Evolutionary conservation across 2,888 invertebrate species (phyloP).

Genomic region (Hydropsyche betteni): DNA sequence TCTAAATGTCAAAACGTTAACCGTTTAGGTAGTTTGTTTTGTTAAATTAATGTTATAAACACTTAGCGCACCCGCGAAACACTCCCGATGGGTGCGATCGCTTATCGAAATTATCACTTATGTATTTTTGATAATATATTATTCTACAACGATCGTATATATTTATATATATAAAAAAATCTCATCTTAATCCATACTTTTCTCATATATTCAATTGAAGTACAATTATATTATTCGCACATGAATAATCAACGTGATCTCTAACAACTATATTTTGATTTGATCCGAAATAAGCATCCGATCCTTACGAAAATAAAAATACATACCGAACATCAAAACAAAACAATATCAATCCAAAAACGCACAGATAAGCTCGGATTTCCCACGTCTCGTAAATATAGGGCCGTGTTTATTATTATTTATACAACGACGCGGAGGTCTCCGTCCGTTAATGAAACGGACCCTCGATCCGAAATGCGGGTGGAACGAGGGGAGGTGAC

Average conservation of each 20-base stretch:
- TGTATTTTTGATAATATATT: too few relatives aligned
- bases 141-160: not conserved
- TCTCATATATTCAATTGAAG: not conserved
- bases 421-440: conserved; percentile 5
- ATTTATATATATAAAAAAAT: not conserved
- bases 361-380: too few relatives aligned
- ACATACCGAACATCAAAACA: too few relatives aligned
- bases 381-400: too few relatives aligned
- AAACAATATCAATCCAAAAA: too few relatives aligned
- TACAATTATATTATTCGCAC: not conserved
- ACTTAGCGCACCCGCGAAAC: not conserved
- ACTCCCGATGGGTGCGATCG: not conserved
- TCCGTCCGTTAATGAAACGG: conserved; percentile 13
- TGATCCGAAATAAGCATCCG: too few relatives aligned
- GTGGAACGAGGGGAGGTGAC: too few relatives aligned
- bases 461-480: not conserved
- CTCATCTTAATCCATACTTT: too few relatives aligned
- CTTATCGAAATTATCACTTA: too few relatives aligned
- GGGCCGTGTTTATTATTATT: not conserved
- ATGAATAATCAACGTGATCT: too few relatives aligned
- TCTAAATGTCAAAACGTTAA: conserved; percentile 17
- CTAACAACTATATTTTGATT: too few relatives aligned
- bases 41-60: conserved; percentile 14
- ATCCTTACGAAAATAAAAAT: too few relatives aligned
- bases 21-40: conserved; percentile 8